Evolutionary conservation across 2,888 invertebrate genomes (phyloP).

Genomic region (Cryptops parisi): DNA sequence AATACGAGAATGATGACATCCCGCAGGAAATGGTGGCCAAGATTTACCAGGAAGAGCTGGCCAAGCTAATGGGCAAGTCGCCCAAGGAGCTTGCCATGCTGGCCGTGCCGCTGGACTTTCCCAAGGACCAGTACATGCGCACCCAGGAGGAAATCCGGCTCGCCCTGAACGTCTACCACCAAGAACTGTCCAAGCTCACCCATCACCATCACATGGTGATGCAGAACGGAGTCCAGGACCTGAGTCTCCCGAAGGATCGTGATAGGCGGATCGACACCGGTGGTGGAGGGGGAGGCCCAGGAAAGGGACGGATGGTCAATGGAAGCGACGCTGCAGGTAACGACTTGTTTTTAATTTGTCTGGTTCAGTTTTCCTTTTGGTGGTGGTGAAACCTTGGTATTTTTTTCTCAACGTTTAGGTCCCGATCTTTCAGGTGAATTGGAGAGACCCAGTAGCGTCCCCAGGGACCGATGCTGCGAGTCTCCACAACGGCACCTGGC

Average conservation of each 20-base stretch:
- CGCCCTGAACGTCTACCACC: slow-evolving; percentile 80
- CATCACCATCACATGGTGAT: slow-evolving; percentile 19
- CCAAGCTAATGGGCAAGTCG: slow-evolving; percentile 61
- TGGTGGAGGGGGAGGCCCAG: slow-evolving; percentile 4
- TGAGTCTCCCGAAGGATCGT: slow-evolving; percentile 62
- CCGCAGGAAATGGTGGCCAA: slow-evolving; percentile 90
- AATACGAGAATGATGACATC: slow-evolving; percentile 86
- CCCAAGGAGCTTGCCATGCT: slow-evolving; percentile 14
- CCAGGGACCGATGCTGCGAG: slow-evolving; percentile 12
- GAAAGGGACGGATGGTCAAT: background rate
- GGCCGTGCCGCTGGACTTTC: slow-evolving; percentile 18
- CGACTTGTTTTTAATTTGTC: background rate
- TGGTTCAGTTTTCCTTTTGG: background rate
- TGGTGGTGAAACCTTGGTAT: background rate
- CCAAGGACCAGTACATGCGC: slow-evolving; percentile 25
- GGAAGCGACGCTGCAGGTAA: background rate
- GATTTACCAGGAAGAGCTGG: slow-evolving; percentile 88
- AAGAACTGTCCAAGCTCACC: slow-evolving; percentile 80
- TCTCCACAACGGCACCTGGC: slow-evolving; percentile 14
- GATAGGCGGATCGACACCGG: slow-evolving; percentile 13
- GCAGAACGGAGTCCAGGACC: slow-evolving; percentile 51
- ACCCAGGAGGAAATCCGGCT: slow-evolving; percentile 76
- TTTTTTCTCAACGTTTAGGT: background rate
- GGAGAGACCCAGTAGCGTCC: slow-evolving; percentile 8
- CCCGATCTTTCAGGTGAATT: background rate